These are phyloP conservation scores for Melanostoma mellinum DNA, from an alignment of 2,888 invertebrate species.

Conservation along the genomic window DNA sequence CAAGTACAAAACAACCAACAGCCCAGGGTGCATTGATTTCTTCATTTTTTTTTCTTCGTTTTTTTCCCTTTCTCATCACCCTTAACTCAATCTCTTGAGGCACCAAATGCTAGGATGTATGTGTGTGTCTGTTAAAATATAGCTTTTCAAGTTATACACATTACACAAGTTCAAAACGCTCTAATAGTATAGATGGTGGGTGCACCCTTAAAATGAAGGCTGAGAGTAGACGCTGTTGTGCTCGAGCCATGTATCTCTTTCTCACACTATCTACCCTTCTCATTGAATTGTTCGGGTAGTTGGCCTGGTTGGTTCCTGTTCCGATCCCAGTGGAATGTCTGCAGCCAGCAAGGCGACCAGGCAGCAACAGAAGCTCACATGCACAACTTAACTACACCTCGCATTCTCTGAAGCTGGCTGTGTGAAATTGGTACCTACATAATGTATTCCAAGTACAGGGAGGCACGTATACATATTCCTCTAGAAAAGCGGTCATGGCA, in stretches of 20 bases:
- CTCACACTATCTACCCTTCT: conserved; percentile 47
- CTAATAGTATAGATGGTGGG: conserved; percentile 28
- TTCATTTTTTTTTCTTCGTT: conserved; percentile 18
- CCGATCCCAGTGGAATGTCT: conserved; percentile 63
- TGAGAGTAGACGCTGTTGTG: conserved; percentile 57
- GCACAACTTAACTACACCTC: conserved; percentile 55
- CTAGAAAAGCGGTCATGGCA: conserved; percentile 35
- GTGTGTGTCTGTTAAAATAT: conserved; percentile 30
- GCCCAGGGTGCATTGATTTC: conserved; percentile 72
- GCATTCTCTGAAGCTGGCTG: background rate
- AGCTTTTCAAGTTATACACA: conserved; percentile 34
- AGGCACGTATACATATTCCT: conserved; percentile 25
- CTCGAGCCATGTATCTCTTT: conserved; percentile 62
- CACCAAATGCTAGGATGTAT: background rate
- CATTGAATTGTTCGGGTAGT: conserved; percentile 19
- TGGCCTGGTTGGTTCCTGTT: conserved; percentile 30
- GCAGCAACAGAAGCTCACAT: conserved; percentile 42
- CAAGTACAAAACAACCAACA: conserved; percentile 47
- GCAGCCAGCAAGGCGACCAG: conserved; percentile 49
- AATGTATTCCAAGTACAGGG: conserved; percentile 6
- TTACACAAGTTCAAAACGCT: conserved; percentile 56
- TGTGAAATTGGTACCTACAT: conserved; percentile 45
- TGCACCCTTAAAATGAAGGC: conserved; percentile 62
- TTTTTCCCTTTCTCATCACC: conserved; percentile 19
- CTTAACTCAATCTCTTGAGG: conserved; percentile 9